Conservation (phyloP, 2,113 vertebrate genomes). For the Corythaixoides concolor region DNA sequence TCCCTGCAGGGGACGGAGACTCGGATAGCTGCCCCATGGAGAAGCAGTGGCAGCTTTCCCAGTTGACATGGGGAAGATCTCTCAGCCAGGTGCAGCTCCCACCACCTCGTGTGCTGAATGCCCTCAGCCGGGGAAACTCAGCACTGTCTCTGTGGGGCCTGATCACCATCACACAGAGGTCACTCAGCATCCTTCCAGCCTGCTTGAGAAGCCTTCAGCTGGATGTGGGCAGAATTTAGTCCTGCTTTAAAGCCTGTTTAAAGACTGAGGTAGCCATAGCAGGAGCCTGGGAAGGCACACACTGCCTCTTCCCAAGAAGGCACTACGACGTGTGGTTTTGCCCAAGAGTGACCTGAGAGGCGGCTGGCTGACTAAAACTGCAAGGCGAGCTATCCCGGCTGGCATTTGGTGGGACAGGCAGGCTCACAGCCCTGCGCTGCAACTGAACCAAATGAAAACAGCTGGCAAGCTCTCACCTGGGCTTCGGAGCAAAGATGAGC, state of each 20-base stretch:
- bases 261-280: not conserved
- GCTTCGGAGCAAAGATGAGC: not conserved
- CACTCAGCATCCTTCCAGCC: not conserved
- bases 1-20: not conserved
- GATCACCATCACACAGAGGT: not conserved
- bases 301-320: not conserved
- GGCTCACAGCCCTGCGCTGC: not conserved
- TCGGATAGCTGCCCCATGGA: not conserved
- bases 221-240: not conserved
- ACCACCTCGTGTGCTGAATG: not conserved
- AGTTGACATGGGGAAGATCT: not conserved
- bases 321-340: fast-evolving
- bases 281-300: not conserved
- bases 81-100: fast-evolving
- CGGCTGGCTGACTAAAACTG: not conserved
- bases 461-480: not conserved
- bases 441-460: not conserved
- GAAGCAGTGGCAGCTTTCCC: fast-evolving
- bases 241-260: not conserved
- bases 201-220: not conserved
- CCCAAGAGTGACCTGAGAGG: not conserved
- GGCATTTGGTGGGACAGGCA: not conserved
- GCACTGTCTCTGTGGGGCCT: not conserved
- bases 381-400: not conserved
- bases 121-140: not conserved